Conservation (phyloP, 2,888 invertebrate species). For the Biston betularia region DNA sequence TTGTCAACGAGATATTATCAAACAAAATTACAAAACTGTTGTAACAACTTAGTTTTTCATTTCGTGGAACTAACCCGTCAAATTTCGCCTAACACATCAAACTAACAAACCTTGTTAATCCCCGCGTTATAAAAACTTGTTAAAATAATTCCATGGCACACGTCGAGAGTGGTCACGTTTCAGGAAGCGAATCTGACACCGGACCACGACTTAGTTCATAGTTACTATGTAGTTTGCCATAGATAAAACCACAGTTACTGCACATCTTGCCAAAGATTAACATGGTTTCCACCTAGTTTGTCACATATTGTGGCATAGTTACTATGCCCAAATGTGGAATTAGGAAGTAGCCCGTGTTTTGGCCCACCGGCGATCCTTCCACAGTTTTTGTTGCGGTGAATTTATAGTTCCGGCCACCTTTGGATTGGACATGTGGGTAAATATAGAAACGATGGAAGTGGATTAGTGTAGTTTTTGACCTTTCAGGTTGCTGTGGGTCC, state of each 20-base stretch:
- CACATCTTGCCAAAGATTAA: constrained; percentile 9
- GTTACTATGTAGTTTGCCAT: constrained; percentile 10
- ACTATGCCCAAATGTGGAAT: not conserved
- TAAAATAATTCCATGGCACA: constrained; percentile 55
- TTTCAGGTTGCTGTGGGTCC: not conserved
- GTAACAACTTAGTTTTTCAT: not conserved
- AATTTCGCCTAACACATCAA: constrained; percentile 13
- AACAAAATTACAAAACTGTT: not conserved
- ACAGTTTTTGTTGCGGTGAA: constrained; percentile 70
- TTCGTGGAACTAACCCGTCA: constrained; percentile 21
- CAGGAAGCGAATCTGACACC: constrained; percentile 74
- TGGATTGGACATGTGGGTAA: constrained; percentile 67
- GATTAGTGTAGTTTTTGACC: constrained; percentile 11
- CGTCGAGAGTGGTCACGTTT: constrained; percentile 51
- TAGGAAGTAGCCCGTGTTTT: constrained; percentile 6
- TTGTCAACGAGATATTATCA: no score
- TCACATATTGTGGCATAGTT: constrained; percentile 29
- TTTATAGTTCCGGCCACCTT: constrained; percentile 79
- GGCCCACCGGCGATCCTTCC: constrained; percentile 75
- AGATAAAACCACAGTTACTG: constrained; percentile 8
- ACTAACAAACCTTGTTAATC: constrained; percentile 33
- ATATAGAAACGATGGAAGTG: constrained; percentile 53
- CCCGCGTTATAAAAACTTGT: constrained; percentile 49
- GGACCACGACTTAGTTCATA: constrained; percentile 28
- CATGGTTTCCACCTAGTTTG: constrained; percentile 1